These are phyloP conservation scores for Copsychus sechellarum DNA, from an alignment of 2,113 vertebrate genomes.

Conservation along the genomic window DNA sequence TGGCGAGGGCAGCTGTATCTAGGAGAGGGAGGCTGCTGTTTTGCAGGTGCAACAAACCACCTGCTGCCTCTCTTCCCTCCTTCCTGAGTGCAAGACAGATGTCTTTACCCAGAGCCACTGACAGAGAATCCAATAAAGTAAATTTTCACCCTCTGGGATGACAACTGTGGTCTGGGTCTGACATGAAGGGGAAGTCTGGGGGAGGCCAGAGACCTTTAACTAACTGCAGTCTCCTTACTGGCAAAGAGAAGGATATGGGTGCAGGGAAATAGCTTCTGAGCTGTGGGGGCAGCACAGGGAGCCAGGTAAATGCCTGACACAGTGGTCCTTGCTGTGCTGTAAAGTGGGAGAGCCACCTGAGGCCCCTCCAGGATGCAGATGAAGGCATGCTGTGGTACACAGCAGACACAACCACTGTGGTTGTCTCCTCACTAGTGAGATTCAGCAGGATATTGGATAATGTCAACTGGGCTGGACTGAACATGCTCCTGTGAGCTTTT, in stretches of 20 bases:
- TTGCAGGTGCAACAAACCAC: background rate
- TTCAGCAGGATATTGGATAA: background rate
- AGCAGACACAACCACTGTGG: background rate
- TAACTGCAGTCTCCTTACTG: constrained; percentile 12
- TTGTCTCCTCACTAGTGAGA: background rate
- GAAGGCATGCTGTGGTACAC: background rate
- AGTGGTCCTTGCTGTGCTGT: background rate
- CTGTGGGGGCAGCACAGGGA: background rate
- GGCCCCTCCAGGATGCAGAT: background rate
- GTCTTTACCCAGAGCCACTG: background rate
- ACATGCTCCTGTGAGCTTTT: background rate
- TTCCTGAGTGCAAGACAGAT: background rate
- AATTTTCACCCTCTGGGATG: background rate
- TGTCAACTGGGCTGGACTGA: background rate
- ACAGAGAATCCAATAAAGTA: background rate
- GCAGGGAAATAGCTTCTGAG: background rate
- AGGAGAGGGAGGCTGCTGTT: background rate
- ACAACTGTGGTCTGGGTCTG: background rate
- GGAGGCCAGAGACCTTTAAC: background rate
- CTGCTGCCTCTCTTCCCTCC: background rate
- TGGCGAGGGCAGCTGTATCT: background rate
- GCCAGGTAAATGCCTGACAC: background rate
- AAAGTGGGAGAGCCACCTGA: background rate
- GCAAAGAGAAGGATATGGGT: background rate
- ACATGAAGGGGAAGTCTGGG: background rate